A percentile compares a stretch with the other conserved stretches of the same genome.
Evolutionary conservation across 2,797 vertebrate genomes (phyloP).

Genomic region (Antrozous pallidus): DNA sequence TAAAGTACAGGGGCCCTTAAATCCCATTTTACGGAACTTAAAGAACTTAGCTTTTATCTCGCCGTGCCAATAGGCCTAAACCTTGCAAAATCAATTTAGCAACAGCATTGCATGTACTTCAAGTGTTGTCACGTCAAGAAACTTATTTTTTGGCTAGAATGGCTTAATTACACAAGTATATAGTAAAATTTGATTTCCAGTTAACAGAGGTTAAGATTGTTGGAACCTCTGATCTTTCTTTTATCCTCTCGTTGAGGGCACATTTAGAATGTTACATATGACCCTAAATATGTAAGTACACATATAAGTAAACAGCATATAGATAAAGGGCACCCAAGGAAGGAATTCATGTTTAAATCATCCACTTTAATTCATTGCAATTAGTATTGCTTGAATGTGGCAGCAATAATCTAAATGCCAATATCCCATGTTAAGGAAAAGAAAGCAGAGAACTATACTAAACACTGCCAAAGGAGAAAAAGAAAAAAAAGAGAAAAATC

Average conservation of each 20-base stretch:
- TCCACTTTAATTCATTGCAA: conserved; percentile 5
- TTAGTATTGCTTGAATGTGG: not conserved
- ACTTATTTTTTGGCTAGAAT: not conserved
- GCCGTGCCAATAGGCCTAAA: not conserved
- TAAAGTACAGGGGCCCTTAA: not conserved
- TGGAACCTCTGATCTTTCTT: not conserved
- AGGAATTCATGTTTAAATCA: not conserved
- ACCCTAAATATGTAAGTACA: not conserved
- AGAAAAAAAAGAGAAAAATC: not conserved
- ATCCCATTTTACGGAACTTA: not conserved
- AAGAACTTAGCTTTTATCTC: not conserved
- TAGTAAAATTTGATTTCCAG: not conserved
- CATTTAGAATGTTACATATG: not conserved
- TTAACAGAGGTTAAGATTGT: not conserved
- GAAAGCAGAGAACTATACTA: not conserved
- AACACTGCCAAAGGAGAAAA: not conserved
- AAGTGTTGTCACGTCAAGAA: not conserved
- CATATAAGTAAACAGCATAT: not conserved
- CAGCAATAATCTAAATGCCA: conserved; percentile 1
- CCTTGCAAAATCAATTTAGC: conserved; percentile 1
- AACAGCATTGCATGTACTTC: not conserved
- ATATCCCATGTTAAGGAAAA: not conserved
- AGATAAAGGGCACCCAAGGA: not conserved
- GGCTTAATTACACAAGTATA: not conserved
- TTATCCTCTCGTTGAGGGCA: not conserved